Conservation (phyloP, 2,888 invertebrate genomes). For the Archaeoteleia sp. region DNA sequence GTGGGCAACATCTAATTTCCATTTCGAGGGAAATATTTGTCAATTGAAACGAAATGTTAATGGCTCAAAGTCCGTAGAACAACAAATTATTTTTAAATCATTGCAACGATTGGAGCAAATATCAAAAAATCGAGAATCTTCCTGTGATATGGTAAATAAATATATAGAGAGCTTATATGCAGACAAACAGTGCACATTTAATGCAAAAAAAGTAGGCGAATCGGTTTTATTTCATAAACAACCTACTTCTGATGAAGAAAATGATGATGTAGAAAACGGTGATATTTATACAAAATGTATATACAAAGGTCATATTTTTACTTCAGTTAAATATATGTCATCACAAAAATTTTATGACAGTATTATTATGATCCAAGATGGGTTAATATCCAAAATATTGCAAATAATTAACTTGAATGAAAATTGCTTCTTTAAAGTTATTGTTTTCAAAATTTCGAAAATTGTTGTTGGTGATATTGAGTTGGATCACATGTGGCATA, state of each 20-base stretch:
- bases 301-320: neutral
- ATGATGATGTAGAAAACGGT: no score
- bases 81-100: conserved; percentile 23
- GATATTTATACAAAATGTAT: neutral
- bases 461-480: neutral
- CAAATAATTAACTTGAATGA: neutral
- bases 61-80: conserved; percentile 27
- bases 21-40: conserved; percentile 31
- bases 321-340: neutral
- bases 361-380: neutral
- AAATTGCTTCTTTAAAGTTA: neutral
- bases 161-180: no score
- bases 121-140: no score
- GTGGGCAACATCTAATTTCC: conserved; percentile 33
- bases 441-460: neutral
- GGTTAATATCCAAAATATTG: neutral
- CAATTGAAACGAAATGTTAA: conserved; percentile 28
- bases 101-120: no score
- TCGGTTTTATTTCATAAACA: no score
- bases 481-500: neutral
- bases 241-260: no score
- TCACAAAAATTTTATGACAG: neutral
- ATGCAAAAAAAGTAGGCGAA: no score
- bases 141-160: no score
- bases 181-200: no score